These are phyloP conservation scores for Mustela lutreola DNA, from an alignment of 2,113 vertebrate species.

Conservation along the genomic window DNA sequence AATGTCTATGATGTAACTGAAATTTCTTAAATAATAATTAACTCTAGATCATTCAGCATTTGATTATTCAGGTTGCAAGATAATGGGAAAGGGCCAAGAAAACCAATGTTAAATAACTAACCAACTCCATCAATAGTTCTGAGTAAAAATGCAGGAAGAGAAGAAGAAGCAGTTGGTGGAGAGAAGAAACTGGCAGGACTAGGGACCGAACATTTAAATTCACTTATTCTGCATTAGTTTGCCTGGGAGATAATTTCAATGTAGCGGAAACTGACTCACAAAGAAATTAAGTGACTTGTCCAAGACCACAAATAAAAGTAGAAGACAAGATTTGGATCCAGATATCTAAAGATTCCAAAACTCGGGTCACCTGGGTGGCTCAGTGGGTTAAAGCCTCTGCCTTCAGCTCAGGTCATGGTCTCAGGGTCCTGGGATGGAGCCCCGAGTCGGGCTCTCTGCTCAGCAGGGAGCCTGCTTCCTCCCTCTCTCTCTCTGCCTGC, in stretches of 20 bases:
- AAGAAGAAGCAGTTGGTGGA: background rate
- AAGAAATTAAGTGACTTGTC: background rate
- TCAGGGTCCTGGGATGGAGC: too few relatives aligned
- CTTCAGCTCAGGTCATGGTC: too few relatives aligned
- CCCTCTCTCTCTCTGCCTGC: too few relatives aligned
- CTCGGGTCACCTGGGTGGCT: background rate
- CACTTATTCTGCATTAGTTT: background rate
- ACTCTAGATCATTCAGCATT: constrained; percentile 46
- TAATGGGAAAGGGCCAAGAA: constrained; percentile 3
- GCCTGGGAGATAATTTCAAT: background rate
- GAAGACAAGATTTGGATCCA: constrained; percentile 17
- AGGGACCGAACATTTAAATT: background rate
- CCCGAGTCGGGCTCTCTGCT: too few relatives aligned
- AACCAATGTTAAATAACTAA: background rate
- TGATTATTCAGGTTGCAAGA: constrained; percentile 49
- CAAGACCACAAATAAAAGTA: background rate
- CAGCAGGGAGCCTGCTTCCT: too few relatives aligned
- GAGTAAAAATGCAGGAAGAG: constrained; percentile 1
- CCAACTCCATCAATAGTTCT: background rate
- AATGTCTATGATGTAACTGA: background rate
- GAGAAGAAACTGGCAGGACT: background rate
- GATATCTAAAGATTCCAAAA: background rate
- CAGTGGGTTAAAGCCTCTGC: too few relatives aligned
- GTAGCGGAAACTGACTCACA: constrained; percentile 6
- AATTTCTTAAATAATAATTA: constrained; percentile 64